Percentiles rank a stretch among this genome's conserved stretches.
Evolutionary conservation across 2,113 vertebrate species (phyloP).

Genomic region (Ailuropoda melanoleuca): DNA sequence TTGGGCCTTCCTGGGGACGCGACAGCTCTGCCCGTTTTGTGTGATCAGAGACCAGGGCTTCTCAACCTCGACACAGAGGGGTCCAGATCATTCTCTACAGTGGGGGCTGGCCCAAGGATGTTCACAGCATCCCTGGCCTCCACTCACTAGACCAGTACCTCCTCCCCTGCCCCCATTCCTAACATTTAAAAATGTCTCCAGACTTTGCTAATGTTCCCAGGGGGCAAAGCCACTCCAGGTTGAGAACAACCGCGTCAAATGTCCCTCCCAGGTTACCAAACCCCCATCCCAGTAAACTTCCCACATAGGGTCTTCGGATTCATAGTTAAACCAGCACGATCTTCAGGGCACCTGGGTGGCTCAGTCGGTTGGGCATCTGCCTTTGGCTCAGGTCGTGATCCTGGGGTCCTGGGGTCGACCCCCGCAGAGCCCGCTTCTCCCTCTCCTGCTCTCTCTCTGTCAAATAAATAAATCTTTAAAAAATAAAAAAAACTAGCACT

Average conservation of each 20-base stretch:
- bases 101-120: background rate
- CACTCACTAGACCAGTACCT: background rate
- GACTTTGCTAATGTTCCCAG: background rate
- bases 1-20: background rate
- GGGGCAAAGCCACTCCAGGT: background rate
- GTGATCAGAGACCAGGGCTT: background rate
- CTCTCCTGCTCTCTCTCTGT: too few relatives aligned
- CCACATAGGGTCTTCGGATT: background rate
- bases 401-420: too few relatives aligned
- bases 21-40: too few relatives aligned
- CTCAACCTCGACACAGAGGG: background rate
- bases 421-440: too few relatives aligned
- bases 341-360: background rate
- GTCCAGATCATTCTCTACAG: background rate
- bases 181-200: background rate
- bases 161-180: background rate
- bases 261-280: background rate
- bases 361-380: too few relatives aligned
- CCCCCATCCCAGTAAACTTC: background rate
- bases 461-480: too few relatives aligned
- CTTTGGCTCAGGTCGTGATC: too few relatives aligned
- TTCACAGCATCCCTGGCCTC: background rate
- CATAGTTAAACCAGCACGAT: background rate
- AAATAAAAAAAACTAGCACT: background rate
- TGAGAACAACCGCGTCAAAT: background rate